Evolutionary conservation across 2,888 invertebrate genomes (phyloP), one percentile per base, ranked within the genome.

Genomic region (Tetrapedia diversipes): DNA sequence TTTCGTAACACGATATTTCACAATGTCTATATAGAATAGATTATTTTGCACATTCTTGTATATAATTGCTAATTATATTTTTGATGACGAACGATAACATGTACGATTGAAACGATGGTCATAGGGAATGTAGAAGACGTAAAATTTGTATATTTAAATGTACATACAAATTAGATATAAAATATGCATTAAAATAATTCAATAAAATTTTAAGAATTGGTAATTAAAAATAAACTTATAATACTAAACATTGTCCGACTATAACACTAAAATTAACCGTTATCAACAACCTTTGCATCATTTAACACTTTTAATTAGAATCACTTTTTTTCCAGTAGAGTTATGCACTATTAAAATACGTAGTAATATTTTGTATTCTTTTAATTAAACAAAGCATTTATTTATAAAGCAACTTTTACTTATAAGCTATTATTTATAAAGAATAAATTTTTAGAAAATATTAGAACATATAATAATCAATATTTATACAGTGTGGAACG

Each of bases 21-120:
- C n/a, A 27, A 49, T 39, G 43, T 69, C 29, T 47, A 22, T 22
- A 37, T 59, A 10, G 14, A 51, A 39, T 22, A 19, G 14, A 53
- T 65, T 54, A 1, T 43, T 43, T 22, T 65, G 16, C 10, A 60
- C 34, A 32, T 32, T 34, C 22, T 14, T 37, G 37, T 24, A 24
- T n/a, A 22, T 47, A 45, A 24, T 24, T 47, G 16, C 47, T 22
- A 11, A 47, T 47, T 47, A 24, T 10, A 47, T 47, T 24, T 47
- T 47, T 47, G 10, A 22, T 24, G 24, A 47, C 47, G 41, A 43
- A 43, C 41, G 39, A 39, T 57, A 39, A 39, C n/a, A 56, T 4
- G 24, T 39, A 14, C 16, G n/a, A 24, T 37, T 24, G 27, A 57
- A 39, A 24, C 10, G 22, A 47, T 47, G 11, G 10, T n/a, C 14